A percentile compares a stretch with the other conserved stretches of the same genome.
Evolutionary conservation across 2,113 vertebrate species (phyloP).

Genomic region (Hyaena hyaena): DNA sequence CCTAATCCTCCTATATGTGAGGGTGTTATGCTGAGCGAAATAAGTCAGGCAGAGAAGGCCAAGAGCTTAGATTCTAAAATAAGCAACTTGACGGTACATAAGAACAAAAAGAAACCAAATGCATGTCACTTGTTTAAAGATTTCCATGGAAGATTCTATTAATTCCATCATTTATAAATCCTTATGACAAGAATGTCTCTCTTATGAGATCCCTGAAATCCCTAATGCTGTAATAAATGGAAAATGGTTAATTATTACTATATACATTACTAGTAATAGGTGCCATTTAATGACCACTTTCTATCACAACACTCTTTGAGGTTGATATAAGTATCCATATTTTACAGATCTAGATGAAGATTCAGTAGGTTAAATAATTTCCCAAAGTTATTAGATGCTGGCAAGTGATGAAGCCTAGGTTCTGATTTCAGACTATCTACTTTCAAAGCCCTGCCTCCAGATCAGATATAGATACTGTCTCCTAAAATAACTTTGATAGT

Average conservation of each 20-base stretch:
- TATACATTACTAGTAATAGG: not conserved
- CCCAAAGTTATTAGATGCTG: not conserved
- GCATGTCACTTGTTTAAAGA: not conserved
- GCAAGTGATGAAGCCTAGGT: not conserved
- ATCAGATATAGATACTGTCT: not conserved
- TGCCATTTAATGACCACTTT: not conserved
- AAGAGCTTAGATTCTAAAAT: not conserved
- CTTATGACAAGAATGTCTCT: not conserved
- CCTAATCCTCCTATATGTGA: too few relatives aligned
- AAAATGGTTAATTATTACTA: not conserved
- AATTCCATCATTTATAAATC: not conserved
- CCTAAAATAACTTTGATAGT: not conserved
- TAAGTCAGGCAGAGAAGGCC: too few relatives aligned
- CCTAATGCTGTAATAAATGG: not conserved
- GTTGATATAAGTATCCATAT: not conserved
- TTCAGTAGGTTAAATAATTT: not conserved
- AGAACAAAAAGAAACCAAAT: not conserved
- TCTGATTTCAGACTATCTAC: not conserved
- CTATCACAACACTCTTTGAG: not conserved
- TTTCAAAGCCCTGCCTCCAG: not conserved
- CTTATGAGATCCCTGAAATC: not conserved
- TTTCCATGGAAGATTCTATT: not conserved
- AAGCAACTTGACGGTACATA: not conserved
- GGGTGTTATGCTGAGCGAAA: too few relatives aligned
- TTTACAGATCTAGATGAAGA: not conserved